These are phyloP conservation scores for Protophormia terraenovae DNA, from an alignment of 2,888 invertebrate species.

Conservation along the genomic window DNA sequence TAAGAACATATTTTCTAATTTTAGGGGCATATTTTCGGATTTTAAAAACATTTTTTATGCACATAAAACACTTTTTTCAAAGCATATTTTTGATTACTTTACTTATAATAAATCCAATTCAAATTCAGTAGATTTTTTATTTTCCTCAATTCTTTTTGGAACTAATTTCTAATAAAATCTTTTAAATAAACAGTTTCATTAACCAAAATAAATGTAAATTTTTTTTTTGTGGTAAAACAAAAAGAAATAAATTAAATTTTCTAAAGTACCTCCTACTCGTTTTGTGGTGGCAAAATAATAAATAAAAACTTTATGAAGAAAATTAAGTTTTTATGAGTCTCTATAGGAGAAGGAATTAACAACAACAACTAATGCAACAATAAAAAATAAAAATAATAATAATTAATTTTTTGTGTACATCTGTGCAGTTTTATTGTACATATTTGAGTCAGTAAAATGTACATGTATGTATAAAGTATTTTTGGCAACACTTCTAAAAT, in stretches of 20 bases:
- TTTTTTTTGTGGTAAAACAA: not conserved
- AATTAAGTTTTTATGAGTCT: not conserved
- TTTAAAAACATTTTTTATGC: too few relatives aligned
- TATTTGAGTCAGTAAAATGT: not conserved
- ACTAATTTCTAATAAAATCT: too few relatives aligned
- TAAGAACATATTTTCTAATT: too few relatives aligned
- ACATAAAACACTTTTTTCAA: too few relatives aligned
- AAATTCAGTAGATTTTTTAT: too few relatives aligned
- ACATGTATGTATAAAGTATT: too few relatives aligned
- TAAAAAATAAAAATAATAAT: not conserved
- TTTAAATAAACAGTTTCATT: too few relatives aligned
- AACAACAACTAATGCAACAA: not conserved
- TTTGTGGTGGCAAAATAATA: not conserved
- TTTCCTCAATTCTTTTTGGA: too few relatives aligned
- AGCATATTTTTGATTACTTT: too few relatives aligned
- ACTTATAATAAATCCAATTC: too few relatives aligned
- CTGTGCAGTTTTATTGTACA: not conserved
- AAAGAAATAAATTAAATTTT: not conserved
- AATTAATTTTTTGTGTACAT: not conserved
- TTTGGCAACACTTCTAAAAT: conserved; percentile 17
- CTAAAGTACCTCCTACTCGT: conserved; percentile 6
- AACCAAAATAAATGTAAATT: not conserved
- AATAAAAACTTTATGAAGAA: not conserved
- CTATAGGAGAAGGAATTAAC: not conserved
- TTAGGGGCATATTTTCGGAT: too few relatives aligned